Evolutionary conservation across 2,113 vertebrate species (phyloP).

Genomic region (Chunga burmeisteri): DNA sequence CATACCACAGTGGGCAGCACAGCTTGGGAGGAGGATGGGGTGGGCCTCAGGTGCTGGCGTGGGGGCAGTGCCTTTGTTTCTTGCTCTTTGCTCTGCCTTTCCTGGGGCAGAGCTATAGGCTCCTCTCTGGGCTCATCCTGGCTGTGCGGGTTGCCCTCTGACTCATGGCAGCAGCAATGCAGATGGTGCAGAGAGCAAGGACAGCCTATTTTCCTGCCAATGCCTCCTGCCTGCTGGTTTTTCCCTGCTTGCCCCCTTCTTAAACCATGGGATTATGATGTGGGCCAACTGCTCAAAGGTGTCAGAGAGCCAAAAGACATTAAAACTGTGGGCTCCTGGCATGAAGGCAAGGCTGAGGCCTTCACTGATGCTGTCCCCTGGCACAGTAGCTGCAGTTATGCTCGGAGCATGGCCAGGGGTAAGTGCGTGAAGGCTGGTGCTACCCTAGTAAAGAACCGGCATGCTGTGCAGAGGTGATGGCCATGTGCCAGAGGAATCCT

Average conservation of each 20-base stretch:
- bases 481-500: fast-evolving
- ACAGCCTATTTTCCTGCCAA: constrained; percentile 5
- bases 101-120: background rate
- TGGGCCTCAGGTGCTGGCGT: background rate
- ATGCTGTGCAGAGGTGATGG: background rate
- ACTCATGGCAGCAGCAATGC: background rate
- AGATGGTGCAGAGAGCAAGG: background rate
- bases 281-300: background rate
- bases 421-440: background rate
- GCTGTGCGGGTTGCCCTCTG: background rate
- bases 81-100: background rate
- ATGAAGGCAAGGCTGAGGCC: background rate
- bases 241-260: constrained; percentile 7
- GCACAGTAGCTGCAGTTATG: background rate
- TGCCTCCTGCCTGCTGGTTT: constrained; percentile 43
- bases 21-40: background rate
- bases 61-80: background rate
- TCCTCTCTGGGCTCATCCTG: background rate
- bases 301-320: background rate
- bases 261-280: background rate
- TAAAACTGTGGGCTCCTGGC: background rate
- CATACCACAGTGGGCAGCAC: background rate
- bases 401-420: too few relatives aligned
- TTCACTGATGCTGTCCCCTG: background rate
- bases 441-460: background rate